These are phyloP conservation scores for Irena cyanogastra DNA, from an alignment of 2,113 vertebrate species.

Conservation along the genomic window DNA sequence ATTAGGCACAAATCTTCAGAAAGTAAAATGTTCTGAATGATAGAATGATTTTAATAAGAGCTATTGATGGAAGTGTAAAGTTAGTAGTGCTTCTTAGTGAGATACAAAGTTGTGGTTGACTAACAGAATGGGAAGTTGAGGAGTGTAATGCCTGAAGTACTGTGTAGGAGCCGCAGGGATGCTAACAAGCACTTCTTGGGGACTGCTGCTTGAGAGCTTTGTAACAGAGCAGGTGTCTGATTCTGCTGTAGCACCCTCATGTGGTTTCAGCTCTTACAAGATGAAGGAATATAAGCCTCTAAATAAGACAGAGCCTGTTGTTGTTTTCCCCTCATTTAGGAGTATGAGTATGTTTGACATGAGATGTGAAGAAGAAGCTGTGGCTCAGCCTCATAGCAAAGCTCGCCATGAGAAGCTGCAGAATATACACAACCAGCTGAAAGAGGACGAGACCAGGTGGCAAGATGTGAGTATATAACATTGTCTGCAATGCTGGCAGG, in stretches of 20 bases:
- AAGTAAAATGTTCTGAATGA: not conserved
- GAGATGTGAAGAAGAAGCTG: conserved; percentile 84
- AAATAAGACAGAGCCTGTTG: not conserved
- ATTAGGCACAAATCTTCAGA: not conserved
- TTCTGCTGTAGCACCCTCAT: conserved; percentile 49
- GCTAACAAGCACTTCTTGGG: not conserved
- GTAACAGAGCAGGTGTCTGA: not conserved
- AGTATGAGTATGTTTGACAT: conserved; percentile 96
- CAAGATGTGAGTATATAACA: conserved; percentile 84
- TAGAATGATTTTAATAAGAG: not conserved
- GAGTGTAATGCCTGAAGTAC: not conserved
- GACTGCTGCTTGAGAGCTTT: not conserved
- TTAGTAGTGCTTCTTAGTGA: not conserved
- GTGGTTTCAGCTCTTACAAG: conserved; percentile 5
- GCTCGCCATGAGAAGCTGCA: conserved; percentile 91
- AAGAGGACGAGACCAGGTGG: conserved; percentile 94
- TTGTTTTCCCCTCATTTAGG: conserved; percentile 62
- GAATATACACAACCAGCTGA: conserved; percentile 84
- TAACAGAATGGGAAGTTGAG: not conserved
- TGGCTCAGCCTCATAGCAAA: conserved; percentile 86
- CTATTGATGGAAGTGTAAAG: not conserved
- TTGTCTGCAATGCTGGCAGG: not conserved
- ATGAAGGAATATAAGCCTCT: not conserved
- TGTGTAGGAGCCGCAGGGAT: not conserved
- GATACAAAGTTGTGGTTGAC: not conserved